Conservation (phyloP, 92 coral and sea anemone genomes). For the Porites divaricata region DNA sequence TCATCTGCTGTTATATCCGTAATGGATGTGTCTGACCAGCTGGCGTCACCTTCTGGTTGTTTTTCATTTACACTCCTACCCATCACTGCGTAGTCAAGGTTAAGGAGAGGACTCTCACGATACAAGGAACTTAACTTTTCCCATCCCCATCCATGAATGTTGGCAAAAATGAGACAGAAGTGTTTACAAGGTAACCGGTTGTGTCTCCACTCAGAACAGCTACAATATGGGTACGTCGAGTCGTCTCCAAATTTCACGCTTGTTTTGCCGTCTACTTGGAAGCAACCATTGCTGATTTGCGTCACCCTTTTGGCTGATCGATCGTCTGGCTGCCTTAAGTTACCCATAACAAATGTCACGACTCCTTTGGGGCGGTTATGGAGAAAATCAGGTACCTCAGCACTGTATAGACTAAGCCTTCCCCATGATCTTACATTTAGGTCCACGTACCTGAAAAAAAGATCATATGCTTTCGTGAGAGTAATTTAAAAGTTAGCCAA, state of each 20-base stretch:
- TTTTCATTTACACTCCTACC: too few relatives aligned
- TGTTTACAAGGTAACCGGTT: slow-evolving; percentile 7
- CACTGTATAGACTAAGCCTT: neutral
- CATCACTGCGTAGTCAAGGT: neutral
- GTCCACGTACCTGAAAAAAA: slow-evolving; percentile 18
- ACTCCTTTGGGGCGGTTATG: slow-evolving; percentile 1
- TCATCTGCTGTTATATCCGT: too few relatives aligned
- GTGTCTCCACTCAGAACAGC: slow-evolving; percentile 19
- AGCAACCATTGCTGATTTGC: neutral
- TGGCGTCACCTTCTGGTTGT: too few relatives aligned
- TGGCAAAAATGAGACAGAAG: neutral
- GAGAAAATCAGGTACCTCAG: neutral
- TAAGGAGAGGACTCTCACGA: slow-evolving; percentile 11
- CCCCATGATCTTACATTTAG: neutral
- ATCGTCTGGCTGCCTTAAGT: neutral
- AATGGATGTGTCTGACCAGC: too few relatives aligned
- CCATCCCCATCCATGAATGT: slow-evolving; percentile 14
- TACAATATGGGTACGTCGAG: neutral
- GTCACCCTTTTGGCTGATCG: neutral
- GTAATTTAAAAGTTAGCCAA: too few relatives aligned
- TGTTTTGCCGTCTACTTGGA: slow-evolving; percentile 6
- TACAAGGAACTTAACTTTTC: slow-evolving; percentile 7
- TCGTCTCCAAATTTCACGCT: slow-evolving; percentile 1
- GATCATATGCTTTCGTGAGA: too few relatives aligned
- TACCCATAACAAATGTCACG: neutral